Evolutionary conservation across 2,888 invertebrate genomes (phyloP).

Genomic region (Mythimna pallens): DNA sequence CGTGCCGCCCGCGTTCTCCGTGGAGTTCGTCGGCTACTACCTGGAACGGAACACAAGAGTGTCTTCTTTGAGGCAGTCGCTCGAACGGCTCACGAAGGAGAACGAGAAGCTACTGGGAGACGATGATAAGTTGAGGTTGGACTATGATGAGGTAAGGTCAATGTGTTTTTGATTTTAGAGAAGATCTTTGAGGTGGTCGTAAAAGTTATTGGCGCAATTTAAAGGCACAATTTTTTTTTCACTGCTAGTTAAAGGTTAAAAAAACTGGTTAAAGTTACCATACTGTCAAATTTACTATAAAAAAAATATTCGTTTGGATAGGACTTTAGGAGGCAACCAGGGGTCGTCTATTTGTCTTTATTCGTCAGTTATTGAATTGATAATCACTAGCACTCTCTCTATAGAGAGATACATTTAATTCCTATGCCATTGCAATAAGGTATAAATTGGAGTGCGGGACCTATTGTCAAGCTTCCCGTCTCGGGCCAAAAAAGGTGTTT

Average conservation of each 20-base stretch:
- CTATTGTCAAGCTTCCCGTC: not conserved
- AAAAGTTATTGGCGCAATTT: no score
- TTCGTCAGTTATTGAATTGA: not conserved
- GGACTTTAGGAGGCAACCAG: not conserved
- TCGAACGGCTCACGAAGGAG: slow-evolving; percentile 94
- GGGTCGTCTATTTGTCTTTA: not conserved
- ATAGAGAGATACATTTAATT: not conserved
- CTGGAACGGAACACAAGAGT: slow-evolving; percentile 96
- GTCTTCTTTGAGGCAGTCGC: slow-evolving; percentile 94
- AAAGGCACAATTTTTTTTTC: no score
- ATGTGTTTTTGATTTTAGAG: not conserved
- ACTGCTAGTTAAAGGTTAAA: no score
- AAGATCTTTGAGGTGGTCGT: not conserved
- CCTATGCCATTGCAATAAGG: not conserved
- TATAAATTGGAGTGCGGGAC: not conserved
- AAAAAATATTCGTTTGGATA: not conserved
- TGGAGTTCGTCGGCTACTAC: slow-evolving; percentile 98
- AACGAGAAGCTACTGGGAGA: slow-evolving; percentile 94
- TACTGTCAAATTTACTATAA: not conserved
- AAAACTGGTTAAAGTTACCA: no score
- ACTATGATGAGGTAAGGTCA: slow-evolving; percentile 93
- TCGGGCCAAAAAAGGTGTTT: slow-evolving; percentile 5
- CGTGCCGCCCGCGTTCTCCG: slow-evolving; percentile 97
- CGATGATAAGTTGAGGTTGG: slow-evolving; percentile 93
- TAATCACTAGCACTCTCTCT: not conserved